Evolutionary conservation across 1,140 invertebrate genomes (phyloP), one percentile per base, ranked within the genome.

Genomic region (Drosophila kurseongensis): DNA sequence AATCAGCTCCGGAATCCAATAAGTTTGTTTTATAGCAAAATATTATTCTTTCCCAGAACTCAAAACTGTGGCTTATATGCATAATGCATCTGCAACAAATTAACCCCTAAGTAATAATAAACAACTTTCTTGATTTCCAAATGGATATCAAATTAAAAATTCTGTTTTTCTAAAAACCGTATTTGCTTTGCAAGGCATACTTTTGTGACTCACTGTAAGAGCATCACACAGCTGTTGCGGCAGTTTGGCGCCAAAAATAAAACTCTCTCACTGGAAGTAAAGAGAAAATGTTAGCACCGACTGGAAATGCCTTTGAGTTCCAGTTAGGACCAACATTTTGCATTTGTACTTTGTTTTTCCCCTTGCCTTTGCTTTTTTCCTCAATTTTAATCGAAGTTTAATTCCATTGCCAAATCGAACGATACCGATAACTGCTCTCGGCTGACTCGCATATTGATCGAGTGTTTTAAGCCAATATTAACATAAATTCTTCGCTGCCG

Each of bases 171-270:
- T 23, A 4, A 2, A 23, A 23, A 23, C 23, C 1, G 1, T 23
- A 1, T 23, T 23, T 23, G 23, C 23, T 23, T 23, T 23, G 2
- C 23, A 23, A 1, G 0, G 4, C 1, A 1, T 23, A 23, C 23
- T 23, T 4, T 23, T 23, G 23, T 23, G 23, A 23, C 23, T 23
- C 23, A 23, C 23, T 23, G 23, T 51, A 51, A 14, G n/a, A 7
- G 16, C n/a, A 41, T 7, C 16, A 41, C 68, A 29, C 78, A 86
- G 51, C 75, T 80, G 82, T 63, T 68, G 41, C 52, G 50, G 48
- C 32, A 51, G 40, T 82, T 88, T 85, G 78, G 63, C 83, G 83
- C 83, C 83, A 86, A 86, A 75, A 75, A 62, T 51, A 0, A 29
- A 9, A 51, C 42, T 2, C 59, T 65, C 69, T 67, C 65, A 44